Conservation (phyloP, 2,888 invertebrate species). For the Synergus gifuensis region DNA sequence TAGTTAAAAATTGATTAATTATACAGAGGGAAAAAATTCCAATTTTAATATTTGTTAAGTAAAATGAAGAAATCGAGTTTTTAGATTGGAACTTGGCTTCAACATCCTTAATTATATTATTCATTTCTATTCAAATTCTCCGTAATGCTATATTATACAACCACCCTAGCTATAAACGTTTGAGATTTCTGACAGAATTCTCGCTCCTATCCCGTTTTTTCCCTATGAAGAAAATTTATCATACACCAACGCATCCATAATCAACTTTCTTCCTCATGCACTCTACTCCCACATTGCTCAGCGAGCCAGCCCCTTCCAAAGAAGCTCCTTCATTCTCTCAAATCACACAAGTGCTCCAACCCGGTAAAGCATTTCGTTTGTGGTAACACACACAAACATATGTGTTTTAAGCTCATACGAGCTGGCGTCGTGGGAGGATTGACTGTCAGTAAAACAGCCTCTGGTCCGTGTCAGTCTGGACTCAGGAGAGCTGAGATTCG, state of each 20-base stretch:
- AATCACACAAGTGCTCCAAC: neutral
- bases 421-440: neutral
- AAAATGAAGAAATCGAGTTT: too few relatives aligned
- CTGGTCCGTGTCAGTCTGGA: neutral
- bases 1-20: too few relatives aligned
- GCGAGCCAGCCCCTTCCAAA: neutral
- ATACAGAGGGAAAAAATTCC: too few relatives aligned
- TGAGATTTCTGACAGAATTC: neutral
- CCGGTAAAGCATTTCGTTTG: neutral
- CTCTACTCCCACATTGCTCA: constrained; percentile 29
- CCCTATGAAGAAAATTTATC: neutral
- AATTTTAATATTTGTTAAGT: too few relatives aligned
- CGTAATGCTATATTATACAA: too few relatives aligned
- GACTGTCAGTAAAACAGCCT: constrained; percentile 4
- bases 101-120: too few relatives aligned
- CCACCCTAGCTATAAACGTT: neutral
- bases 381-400: neutral
- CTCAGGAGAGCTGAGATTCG: neutral
- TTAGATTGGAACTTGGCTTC: too few relatives aligned
- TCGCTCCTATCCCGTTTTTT: neutral
- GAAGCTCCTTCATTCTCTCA: neutral
- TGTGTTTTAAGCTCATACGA: constrained; percentile 12
- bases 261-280: constrained; percentile 33
- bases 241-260: constrained; percentile 12
- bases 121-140: too few relatives aligned